A percentile compares a stretch with the other conserved stretches of the same genome.
These are phyloP conservation scores for Ranitomeya variabilis DNA, from an alignment of 2,113 vertebrate species.

Conservation along the genomic window DNA sequence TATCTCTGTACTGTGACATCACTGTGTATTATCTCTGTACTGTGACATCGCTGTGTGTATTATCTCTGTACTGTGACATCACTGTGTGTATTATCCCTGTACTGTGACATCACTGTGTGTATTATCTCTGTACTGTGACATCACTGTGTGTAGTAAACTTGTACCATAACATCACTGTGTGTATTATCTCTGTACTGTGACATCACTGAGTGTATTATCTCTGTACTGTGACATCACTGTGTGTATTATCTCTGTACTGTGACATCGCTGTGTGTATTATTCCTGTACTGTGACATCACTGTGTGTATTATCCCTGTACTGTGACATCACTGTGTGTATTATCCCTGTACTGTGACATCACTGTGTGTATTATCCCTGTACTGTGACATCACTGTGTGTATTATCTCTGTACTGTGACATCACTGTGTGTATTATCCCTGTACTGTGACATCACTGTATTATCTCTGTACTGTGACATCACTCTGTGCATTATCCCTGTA, in stretches of 20 bases:
- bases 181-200: background rate
- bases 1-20: background rate
- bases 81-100: background rate
- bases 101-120: too few species aligned
- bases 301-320: too few species aligned
- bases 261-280: background rate
- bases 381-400: background rate
- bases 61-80: too few species aligned
- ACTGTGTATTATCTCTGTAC: background rate
- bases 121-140: background rate
- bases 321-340: background rate
- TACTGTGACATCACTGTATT: background rate
- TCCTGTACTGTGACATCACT: background rate
- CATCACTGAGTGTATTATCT: background rate
- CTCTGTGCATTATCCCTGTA: background rate
- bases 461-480: background rate
- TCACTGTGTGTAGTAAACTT: background rate
- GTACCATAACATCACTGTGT: background rate
- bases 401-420: background rate
- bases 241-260: background rate
- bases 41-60: background rate
- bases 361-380: background rate
- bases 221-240: background rate
- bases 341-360: background rate
- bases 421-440: background rate